phyloP scores from a whole-genome alignment of 1,140 invertebrate species.

The Ceratina japonica region DNA sequence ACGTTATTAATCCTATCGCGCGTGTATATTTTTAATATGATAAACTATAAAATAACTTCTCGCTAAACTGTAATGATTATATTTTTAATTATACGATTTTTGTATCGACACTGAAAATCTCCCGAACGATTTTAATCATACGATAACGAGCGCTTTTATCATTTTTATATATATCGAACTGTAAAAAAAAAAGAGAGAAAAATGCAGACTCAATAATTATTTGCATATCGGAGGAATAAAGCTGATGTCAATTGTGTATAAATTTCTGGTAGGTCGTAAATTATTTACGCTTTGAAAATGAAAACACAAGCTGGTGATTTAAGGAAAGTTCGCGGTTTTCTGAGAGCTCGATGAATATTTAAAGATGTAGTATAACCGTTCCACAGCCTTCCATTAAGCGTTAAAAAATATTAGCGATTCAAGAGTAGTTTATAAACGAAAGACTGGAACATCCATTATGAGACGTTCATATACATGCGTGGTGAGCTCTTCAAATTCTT shows the following conservation, averaged over 20 bases:
- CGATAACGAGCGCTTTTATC: constrained; percentile 14
- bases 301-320: too few relatives aligned
- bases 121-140: constrained; percentile 16
- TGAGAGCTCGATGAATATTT: too few relatives aligned
- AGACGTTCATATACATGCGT: constrained; percentile 8
- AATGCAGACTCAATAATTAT: constrained; percentile 11
- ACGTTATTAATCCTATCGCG: constrained; percentile 36
- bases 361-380: too few relatives aligned
- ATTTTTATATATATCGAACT: too few relatives aligned
- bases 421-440: constrained; percentile 16
- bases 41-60: constrained; percentile 31
- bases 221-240: constrained; percentile 12
- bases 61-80: constrained; percentile 30
- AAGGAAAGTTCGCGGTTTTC: too few relatives aligned
- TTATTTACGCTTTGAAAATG: not conserved
- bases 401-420: constrained; percentile 26
- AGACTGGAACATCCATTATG: constrained; percentile 35
- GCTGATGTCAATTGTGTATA: constrained; percentile 40
- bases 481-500: constrained; percentile 1
- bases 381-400: constrained; percentile 31
- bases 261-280: constrained; percentile 5
- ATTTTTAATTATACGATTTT: constrained; percentile 42
- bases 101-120: constrained; percentile 8
- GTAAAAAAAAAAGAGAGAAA: too few relatives aligned
- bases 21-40: constrained; percentile 26